A percentile compares a stretch with the other conserved stretches of the same genome.
phyloP scores from a whole-genome alignment of 2,113 vertebrate genomes.

The Brienomyrus brachyistius region DNA sequence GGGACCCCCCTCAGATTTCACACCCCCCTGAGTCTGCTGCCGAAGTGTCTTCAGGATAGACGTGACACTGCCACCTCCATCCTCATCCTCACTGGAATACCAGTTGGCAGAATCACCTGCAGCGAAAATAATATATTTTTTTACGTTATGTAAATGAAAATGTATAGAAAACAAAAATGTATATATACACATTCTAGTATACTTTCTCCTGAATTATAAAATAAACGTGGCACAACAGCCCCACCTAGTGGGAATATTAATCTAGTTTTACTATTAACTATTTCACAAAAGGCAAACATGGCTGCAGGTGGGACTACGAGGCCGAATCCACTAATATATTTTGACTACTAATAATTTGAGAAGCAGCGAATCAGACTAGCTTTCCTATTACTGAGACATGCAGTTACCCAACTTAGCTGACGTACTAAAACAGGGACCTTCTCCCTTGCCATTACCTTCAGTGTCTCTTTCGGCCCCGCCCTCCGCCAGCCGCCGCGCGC shows the following conservation, averaged over 20 bases:
- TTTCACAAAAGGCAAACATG: neutral
- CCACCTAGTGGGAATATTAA: neutral
- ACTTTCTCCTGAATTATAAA: neutral
- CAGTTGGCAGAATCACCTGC: conserved; percentile 85
- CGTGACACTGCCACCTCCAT: conserved; percentile 82
- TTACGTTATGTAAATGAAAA: neutral
- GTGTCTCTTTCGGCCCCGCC: conserved; percentile 67
- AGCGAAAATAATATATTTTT: neutral
- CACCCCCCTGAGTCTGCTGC: conserved; percentile 68
- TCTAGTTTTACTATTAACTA: neutral
- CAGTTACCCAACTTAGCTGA: neutral
- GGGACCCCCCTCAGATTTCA: conserved; percentile 41
- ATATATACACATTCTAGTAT: neutral
- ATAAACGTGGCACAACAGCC: neutral
- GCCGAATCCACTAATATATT: neutral
- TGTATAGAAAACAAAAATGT: too few species aligned
- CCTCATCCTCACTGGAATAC: conserved; percentile 95
- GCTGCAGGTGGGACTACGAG: neutral
- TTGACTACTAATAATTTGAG: neutral
- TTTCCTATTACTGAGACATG: neutral
- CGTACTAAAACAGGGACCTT: neutral
- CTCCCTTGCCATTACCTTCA: conserved; percentile 64
- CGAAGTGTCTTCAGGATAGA: conserved; percentile 84
- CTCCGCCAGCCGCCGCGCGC: conserved; percentile 75
- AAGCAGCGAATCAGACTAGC: neutral